Evolutionary conservation across 1,140 invertebrate genomes (phyloP).

Genomic region (Bombus difficillimus): DNA sequence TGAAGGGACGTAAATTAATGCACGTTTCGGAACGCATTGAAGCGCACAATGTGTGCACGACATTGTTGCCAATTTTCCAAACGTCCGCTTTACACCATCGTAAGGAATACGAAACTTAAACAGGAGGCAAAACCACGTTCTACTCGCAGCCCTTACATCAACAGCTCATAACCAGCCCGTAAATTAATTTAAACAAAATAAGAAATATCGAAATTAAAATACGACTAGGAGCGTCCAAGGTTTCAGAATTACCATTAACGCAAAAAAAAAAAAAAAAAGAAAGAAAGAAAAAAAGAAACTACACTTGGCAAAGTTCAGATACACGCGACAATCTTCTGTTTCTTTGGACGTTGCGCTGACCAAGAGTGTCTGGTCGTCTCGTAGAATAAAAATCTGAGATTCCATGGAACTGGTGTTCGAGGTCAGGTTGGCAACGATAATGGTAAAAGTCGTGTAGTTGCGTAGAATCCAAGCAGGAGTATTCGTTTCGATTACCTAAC

Average conservation of each 20-base stretch:
- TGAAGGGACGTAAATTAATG: no score
- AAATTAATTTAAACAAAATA: not conserved
- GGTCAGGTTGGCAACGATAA: not conserved
- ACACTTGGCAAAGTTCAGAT: not conserved
- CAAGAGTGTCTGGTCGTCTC: no score
- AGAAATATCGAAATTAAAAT: not conserved
- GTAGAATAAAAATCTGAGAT: no score
- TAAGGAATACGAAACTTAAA: not conserved
- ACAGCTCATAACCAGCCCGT: no score
- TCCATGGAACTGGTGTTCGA: no score
- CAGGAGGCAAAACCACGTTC: not conserved
- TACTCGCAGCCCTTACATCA: not conserved
- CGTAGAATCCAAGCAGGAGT: not conserved
- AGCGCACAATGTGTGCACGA: no score
- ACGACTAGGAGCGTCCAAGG: no score
- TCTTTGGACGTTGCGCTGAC: not conserved
- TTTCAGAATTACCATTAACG: no score
- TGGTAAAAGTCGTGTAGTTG: not conserved
- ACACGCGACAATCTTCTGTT: not conserved
- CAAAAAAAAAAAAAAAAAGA: no score
- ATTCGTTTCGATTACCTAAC: constrained; percentile 38
- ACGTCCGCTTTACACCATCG: no score
- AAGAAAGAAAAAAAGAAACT: accelerated
- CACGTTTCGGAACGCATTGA: no score
- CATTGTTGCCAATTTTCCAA: not conserved